Evolutionary conservation across 2,797 vertebrate species (phyloP).

Genomic region (Buphagus erythrorhynchus): DNA sequence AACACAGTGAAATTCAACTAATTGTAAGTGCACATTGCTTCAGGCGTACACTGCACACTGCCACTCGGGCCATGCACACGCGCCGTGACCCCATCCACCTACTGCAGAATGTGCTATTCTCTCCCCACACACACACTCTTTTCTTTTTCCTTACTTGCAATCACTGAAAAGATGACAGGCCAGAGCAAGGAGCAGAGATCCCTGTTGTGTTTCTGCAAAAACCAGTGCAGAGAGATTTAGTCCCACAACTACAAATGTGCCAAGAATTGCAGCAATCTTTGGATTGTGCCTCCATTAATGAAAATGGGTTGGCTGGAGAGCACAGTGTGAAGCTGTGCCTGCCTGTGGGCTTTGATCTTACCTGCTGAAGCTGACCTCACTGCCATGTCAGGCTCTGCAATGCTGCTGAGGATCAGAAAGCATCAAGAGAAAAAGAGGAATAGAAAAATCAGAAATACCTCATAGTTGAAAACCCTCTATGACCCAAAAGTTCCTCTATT

Average conservation of each 20-base stretch:
- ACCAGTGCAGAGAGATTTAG: not conserved
- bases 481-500: constrained; percentile 15
- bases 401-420: constrained; percentile 14
- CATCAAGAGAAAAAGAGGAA: constrained; percentile 1
- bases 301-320: not conserved
- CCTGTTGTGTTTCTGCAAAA: not conserved
- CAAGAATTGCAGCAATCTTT: not conserved
- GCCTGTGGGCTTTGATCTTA: constrained; percentile 45
- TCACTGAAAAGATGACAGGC: not conserved
- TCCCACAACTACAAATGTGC: not conserved
- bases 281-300: constrained; percentile 1
- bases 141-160: not conserved
- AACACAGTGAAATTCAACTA: constrained; percentile 70
- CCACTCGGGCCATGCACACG: constrained; percentile 5
- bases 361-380: constrained; percentile 26
- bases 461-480: not conserved
- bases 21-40: constrained; percentile 64
- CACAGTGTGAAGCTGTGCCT: constrained; percentile 12
- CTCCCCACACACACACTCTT: not conserved
- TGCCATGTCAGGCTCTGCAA: not conserved
- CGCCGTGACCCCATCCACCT: not conserved
- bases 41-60: constrained; percentile 1
- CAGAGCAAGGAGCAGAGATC: not conserved
- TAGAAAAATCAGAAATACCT: constrained; percentile 31
- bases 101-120: not conserved